Base-by-base conservation (phyloP, 2,888 invertebrate species). In the Psylliodes chrysocephalus region DNA sequence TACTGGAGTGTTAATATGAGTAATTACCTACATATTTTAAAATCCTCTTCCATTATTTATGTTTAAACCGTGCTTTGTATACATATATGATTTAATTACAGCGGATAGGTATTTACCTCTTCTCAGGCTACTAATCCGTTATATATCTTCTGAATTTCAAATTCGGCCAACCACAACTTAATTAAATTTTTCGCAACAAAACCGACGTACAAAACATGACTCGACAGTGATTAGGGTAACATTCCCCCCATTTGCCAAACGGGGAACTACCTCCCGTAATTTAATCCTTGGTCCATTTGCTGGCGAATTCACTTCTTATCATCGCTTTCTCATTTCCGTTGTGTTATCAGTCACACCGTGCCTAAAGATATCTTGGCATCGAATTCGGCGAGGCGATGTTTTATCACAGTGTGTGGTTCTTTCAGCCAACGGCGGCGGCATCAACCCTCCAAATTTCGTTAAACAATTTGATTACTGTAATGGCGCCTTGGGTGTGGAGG, bases 261-360 rank as follows among this genome's bases (percentile, higher is more conserved):
- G 40, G n/a, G n/a, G 14, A 59, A 49, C 60, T 35, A 46, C 46
- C 62, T 12, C 49, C 55, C 40, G 73, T 68, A 72, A 73, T 68
- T 64, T 67, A 71, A 73, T 73, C 68, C 71, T 59, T 64, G 74
- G 73, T 73, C 72, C 75, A 75, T 75, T 75, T 74, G 71, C 69
- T 65, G 57, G 57, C 33, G 49, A 49, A 67, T 66, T 68, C 68
- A 69, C 70, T 54, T 71, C 73, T 75, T 73, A 75, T 75, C 74
- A 68, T 75, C 74, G 69, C 65, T 69, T 72, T 71, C 73, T 74
- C 71, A 74, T 74, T 75, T 74, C 75, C 74, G 63, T 61, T 56
- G 62, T 63, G 74, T 74, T 75, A 74, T 75, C 75, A 70, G 67
- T 69, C 63, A 68, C 69, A 68, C 69, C 46, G 52, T 54, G 49